Base-by-base conservation (phyloP, 2,113 vertebrate genomes). In the Apeltes quadracus region DNA sequence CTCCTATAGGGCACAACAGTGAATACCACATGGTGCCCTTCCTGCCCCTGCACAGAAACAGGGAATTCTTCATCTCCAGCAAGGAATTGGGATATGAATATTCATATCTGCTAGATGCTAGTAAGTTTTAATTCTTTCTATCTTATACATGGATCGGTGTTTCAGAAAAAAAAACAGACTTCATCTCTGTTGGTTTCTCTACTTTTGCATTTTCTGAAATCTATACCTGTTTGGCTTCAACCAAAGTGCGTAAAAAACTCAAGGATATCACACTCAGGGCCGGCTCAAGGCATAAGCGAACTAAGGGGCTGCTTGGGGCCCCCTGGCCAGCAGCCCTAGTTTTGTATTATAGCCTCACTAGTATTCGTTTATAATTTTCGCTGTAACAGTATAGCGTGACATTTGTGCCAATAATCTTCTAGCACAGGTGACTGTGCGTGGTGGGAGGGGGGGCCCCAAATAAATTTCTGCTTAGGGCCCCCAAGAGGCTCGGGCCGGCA, bases 1-100 rank as follows among this genome's bases (percentile, higher is more conserved):
- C 98, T 55, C 96, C 98, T 4, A 96, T 98, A 39, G 98, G 98
- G 7, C 98, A 99, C 84, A 99, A 96, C 64, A 88, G 95, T 16
- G 95, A 94, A 20, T 95, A 95, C 83, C 94, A 96, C 82, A 99
- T 99, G 97, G 97, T 96, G 1, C 98, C 97, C 20, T 96, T 98
- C 83, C 94, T 99, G 62, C 97, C 98, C 2, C 94, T 97, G 2
- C 95, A 95, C 61, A 95, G 91, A 85, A 98, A 98, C 65, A 94
- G 92, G 72, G 97, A 98, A 18, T 98, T 94, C 88, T 99, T 99
- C 74, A 89, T 94, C 51, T 75, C 94, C 16, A 95, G 96, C 64
- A 96, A 94, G 85, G 95, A 96, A 1, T 88, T 99, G 59, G 97
- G 98, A 32, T 99, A 99, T 48, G 96, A 99, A 57, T 99, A 99